Evolutionary conservation across 1,140 invertebrate species (phyloP).

Genomic region (Heliconius hermathena): DNA sequence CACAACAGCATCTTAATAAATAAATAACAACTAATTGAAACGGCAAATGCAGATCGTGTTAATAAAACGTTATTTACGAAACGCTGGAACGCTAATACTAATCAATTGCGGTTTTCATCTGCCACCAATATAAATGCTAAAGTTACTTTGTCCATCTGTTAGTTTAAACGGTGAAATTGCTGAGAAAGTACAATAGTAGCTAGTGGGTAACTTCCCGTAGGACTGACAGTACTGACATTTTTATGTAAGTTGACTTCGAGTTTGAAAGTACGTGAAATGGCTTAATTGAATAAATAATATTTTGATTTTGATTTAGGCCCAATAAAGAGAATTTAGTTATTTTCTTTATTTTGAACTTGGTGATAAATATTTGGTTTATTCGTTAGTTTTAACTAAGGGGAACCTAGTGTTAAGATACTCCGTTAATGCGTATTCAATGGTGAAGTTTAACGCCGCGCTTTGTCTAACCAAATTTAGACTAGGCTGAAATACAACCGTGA

Average conservation of each 20-base stretch:
- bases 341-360: no score
- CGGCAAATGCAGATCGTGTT: neutral
- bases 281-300: no score
- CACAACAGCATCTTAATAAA: neutral
- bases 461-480: no score
- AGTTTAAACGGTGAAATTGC: conserved; percentile 1
- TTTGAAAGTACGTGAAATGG: no score
- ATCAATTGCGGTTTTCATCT: neutral
- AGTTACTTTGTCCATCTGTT: conserved; percentile 9
- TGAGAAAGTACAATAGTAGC: neutral
- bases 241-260: no score
- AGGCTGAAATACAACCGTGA: no score
- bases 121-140: conserved; percentile 4
- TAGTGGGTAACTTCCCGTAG: no score
- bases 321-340: no score
- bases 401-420: no score
- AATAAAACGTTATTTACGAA: conserved; percentile 2
- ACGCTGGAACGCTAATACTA: neutral
- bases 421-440: neutral
- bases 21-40: neutral
- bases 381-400: no score
- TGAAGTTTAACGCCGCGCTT: neutral
- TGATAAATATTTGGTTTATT: no score
- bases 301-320: no score
- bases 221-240: neutral